These are phyloP conservation scores for Leucophenga maculata DNA, from an alignment of 2,888 invertebrate genomes.

Conservation along the genomic window DNA sequence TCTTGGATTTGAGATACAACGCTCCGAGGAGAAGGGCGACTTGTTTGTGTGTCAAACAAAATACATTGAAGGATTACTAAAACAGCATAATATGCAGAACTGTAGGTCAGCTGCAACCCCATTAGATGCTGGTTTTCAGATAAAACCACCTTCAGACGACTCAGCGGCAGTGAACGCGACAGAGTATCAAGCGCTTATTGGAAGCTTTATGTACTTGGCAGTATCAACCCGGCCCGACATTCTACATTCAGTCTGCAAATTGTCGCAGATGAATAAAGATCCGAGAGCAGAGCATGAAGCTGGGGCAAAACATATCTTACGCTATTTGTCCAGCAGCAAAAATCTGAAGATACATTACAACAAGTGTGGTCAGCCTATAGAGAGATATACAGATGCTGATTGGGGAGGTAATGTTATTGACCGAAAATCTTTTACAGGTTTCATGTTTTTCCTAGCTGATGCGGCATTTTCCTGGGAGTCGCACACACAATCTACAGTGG, in stretches of 20 bases:
- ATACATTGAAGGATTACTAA: no score
- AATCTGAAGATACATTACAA: conserved; percentile 14
- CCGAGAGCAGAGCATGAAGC: conserved; percentile 12
- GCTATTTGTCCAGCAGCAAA: neutral
- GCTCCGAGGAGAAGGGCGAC: no score
- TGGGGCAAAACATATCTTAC: conserved; percentile 12
- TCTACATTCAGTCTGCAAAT: conserved; percentile 29
- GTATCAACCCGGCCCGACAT: conserved; percentile 27
- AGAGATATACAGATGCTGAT: conserved; percentile 35
- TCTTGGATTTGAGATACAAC: no score
- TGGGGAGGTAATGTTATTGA: conserved; percentile 25
- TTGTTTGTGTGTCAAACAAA: no score
- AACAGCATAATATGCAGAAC: no score
- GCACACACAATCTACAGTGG: conserved; percentile 30
- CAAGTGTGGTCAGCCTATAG: neutral
- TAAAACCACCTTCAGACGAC: no score
- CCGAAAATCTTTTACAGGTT: no score
- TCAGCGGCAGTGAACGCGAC: conserved; percentile 1
- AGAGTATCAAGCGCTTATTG: conserved; percentile 21
- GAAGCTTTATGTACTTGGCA: conserved; percentile 27
- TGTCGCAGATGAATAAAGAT: conserved; percentile 14
- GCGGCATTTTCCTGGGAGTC: conserved; percentile 35
- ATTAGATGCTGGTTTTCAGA: no score
- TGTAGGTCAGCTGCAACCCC: no score
- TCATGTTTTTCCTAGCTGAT: conserved; percentile 7